These are phyloP conservation scores for Pogonognathellus flavescens DNA, from an alignment of 1,140 invertebrate species.

Conservation along the genomic window DNA sequence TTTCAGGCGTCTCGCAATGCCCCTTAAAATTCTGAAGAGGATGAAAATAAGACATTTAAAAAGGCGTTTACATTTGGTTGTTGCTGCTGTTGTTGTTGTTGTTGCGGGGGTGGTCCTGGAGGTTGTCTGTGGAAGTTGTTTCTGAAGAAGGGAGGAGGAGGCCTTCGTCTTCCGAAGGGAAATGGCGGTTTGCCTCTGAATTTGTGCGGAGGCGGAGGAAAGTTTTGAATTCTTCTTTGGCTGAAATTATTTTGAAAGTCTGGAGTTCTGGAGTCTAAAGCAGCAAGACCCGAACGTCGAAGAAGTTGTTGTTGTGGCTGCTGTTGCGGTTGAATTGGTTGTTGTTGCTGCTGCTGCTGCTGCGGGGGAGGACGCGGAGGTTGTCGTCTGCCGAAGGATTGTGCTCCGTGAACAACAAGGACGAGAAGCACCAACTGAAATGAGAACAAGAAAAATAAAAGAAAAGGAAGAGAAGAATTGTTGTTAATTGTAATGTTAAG, in stretches of 20 bases:
- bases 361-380: background rate
- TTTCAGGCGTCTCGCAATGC: too few species aligned
- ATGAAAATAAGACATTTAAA: background rate
- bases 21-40: too few species aligned
- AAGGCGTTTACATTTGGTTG: background rate
- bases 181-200: slow-evolving; percentile 40
- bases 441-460: background rate
- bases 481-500: background rate
- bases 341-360: too few species aligned
- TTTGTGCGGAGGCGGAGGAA: slow-evolving; percentile 41
- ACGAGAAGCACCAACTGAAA: slow-evolving; percentile 6
- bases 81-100: too few species aligned
- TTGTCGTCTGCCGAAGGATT: slow-evolving; percentile 12
- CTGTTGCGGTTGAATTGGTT: background rate
- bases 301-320: background rate
- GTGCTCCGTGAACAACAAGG: background rate
- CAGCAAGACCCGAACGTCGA: slow-evolving; percentile 20
- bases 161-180: slow-evolving; percentile 1
- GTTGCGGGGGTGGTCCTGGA: background rate
- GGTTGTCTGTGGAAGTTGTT: slow-evolving; percentile 31
- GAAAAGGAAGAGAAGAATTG: background rate
- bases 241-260: slow-evolving; percentile 1
- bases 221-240: slow-evolving; percentile 53
- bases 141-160: slow-evolving; percentile 34
- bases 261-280: background rate